Evolutionary conservation across 2,113 vertebrate species (phyloP), one percentile per base, ranked within the genome.

Genomic region (Pyxicephalus adspersus): DNA sequence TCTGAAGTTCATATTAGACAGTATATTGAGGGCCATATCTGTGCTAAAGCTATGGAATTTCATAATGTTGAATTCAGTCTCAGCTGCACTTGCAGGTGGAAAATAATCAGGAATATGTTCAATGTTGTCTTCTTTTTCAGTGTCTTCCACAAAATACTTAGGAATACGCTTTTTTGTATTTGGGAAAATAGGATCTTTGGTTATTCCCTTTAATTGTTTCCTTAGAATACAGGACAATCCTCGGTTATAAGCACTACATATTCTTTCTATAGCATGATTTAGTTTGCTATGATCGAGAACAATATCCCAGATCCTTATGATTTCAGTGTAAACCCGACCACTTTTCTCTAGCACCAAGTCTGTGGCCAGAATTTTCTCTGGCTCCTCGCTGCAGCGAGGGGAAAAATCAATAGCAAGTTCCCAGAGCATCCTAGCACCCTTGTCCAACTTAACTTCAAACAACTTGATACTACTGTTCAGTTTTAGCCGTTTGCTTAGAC

Each of bases 41-140:
- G 90, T 93, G 85, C 94, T 94, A 87, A 95, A 95, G 85, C 93
- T 95, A 81, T 95, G 94, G 77, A 95, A 95, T 80, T 94, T 95
- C 88, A 94, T 93, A 64, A 94, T 92, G 61, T 90, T 94, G 60
- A 91, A 94, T 70, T 94, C 94, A 0, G 92, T 84, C 76, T 94
- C 92, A 66, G 89, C 86, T 0, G 91, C 83, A 52, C 94, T 93
- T 64, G 92, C 92, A 2, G 92, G 94, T 7, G 94, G 94, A 77
- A 92, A 93, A 65, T 94, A 94, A 80, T 94, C 92, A 0, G 90
- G 85, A 6, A 89, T 20, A 8, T 0, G 70, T 11, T 84, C 87
- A 31, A 85, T 73, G 6, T 84, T 70, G 26, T 52, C 87, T 65
- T 89, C 85, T 0, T 83, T 83, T 18, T 91, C 91, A 0, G 4